Evolutionary conservation across 1,140 invertebrate species (phyloP).

Genomic region (Micrasema minimum): DNA sequence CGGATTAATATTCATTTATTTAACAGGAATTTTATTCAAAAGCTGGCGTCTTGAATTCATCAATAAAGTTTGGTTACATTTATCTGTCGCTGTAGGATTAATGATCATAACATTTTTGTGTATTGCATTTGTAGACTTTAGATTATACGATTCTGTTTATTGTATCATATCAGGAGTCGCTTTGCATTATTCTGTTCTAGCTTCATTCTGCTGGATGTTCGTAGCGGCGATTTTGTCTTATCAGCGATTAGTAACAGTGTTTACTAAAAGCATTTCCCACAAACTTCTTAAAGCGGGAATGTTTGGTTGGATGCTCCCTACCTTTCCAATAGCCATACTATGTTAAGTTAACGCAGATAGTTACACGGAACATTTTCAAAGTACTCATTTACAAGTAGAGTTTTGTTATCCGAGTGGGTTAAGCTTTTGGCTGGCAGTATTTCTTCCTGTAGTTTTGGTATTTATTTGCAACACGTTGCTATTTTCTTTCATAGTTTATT

Average conservation of each 20-base stretch:
- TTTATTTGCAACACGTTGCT: constrained; percentile 63
- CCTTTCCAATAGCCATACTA: constrained; percentile 59
- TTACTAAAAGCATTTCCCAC: constrained; percentile 62
- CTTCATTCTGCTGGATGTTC: constrained; percentile 68
- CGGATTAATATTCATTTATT: constrained; percentile 60
- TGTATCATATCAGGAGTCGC: constrained; percentile 62
- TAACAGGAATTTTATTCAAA: constrained; percentile 63
- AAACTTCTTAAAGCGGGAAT: constrained; percentile 62
- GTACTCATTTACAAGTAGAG: constrained; percentile 55
- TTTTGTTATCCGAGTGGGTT: constrained; percentile 65
- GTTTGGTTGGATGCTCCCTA: constrained; percentile 62
- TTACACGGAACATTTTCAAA: constrained; percentile 59
- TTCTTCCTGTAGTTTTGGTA: constrained; percentile 62
- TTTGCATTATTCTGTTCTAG: constrained; percentile 63
- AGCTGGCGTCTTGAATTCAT: constrained; percentile 65
- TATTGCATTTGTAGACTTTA: constrained; percentile 58
- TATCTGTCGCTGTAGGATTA: constrained; percentile 61
- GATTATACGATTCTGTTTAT: constrained; percentile 51
- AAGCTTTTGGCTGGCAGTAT: constrained; percentile 62
- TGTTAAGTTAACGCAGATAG: constrained; percentile 59
- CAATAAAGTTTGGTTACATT: constrained; percentile 66
- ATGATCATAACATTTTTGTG: constrained; percentile 60
- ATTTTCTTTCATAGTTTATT: constrained; percentile 65
- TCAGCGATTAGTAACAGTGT: constrained; percentile 62
- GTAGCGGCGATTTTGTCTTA: constrained; percentile 65